Evolutionary conservation across 1,140 invertebrate species (phyloP), one percentile per base, ranked within the genome.

Genomic region (Neodiprion fabricii): DNA sequence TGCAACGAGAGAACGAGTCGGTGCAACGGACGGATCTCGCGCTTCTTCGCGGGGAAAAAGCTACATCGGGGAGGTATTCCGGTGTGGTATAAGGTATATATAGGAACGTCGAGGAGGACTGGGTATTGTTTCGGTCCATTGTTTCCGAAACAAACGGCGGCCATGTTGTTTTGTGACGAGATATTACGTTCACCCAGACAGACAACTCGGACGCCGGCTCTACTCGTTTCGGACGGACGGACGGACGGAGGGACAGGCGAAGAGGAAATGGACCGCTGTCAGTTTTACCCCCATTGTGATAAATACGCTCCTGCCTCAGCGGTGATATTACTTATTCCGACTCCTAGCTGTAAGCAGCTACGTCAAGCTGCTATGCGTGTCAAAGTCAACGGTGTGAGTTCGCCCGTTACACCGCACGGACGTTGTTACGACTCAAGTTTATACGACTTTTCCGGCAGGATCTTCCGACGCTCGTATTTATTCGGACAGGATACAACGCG

Each of bases 201-300:
- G 84, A 77, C 74, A 61, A 61, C 53, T 61, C 53, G 53, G 53
- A 61, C 53, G 8, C 53, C 53, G n/a, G 53, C 11, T 14, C 17
- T 21, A 21, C 17, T 40, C 28, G 28, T 40, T 40, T 40, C 53
- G 70, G 68, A 49, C 53, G 53, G 53, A 61, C n/a, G 53, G 74
- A 75, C 82, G 84, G 84, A 61, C 53, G 53, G 53, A 61, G 5
- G 53, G 53, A 61, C 53, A 7, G 82, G 85, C 84, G 82, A 85
- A 84, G 84, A 83, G 86, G 86, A 87, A 87, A 87, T 87, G 85
- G 85, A 87, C 86, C 83, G 84, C 86, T 87, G 86, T 87, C 86
- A 86, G 85, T 85, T 86, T 87, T 86, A 86, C 84, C 84, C 84
- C 28, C 28, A 83, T 82, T 81, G 82, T 86, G 84, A 86, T 87